These are phyloP conservation scores for Porites cylindrica DNA, from an alignment of 92 coral and sea anemone genomes.

Conservation along the genomic window DNA sequence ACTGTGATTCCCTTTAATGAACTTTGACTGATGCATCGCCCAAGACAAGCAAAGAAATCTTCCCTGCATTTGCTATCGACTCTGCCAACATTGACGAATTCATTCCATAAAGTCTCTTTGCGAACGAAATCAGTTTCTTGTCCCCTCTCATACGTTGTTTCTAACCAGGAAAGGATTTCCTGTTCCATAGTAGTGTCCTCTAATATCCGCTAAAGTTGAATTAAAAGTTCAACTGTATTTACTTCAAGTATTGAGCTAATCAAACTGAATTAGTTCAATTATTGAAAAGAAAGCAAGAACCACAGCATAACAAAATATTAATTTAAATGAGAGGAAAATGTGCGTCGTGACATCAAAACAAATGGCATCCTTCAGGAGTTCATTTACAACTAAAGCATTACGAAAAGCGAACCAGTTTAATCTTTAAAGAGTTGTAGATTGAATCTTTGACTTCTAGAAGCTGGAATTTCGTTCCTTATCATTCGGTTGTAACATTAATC, in stretches of 20 bases:
- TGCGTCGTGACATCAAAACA: constrained; percentile 11
- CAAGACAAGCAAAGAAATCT: constrained; percentile 8
- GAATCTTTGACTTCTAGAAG: constrained; percentile 10
- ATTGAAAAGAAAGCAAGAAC: background rate
- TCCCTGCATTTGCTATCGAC: constrained; percentile 13
- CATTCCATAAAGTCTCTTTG: constrained; percentile 14
- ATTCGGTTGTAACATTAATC: constrained; percentile 5
- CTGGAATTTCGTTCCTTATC: constrained; percentile 5
- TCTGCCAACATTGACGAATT: constrained; percentile 11
- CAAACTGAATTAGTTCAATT: too few relatives aligned
- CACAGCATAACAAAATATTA: constrained; percentile 9
- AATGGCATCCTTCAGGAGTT: constrained; percentile 1
- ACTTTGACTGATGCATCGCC: constrained; percentile 14
- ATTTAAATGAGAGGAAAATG: constrained; percentile 5
- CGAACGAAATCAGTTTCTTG: background rate
- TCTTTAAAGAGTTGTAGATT: constrained; percentile 11
- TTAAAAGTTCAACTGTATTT: background rate
- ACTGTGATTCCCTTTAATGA: background rate
- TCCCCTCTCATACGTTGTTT: constrained; percentile 2
- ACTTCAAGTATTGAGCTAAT: background rate
- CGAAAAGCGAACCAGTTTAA: background rate
- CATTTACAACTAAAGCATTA: constrained; percentile 1
- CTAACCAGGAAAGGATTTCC: constrained; percentile 22
- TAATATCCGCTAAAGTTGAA: background rate
- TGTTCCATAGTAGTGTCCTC: constrained; percentile 13